Evolutionary conservation across 2,113 vertebrate genomes (phyloP).

Genomic region (Morone saxatilis): DNA sequence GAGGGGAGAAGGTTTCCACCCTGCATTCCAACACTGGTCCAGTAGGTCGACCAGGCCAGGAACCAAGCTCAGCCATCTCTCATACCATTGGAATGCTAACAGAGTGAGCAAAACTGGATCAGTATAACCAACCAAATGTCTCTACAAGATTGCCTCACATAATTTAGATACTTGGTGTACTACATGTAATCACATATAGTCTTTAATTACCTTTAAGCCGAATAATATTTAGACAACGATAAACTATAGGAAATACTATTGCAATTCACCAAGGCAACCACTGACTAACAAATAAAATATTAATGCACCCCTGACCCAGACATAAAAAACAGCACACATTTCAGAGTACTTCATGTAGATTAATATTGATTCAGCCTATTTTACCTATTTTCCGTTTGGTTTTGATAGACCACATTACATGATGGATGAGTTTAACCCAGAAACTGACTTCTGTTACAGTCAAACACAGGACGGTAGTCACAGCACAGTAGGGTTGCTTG

Average conservation of each 20-base stretch:
- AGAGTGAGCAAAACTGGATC: slow-evolving; percentile 14
- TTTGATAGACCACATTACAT: slow-evolving; percentile 36
- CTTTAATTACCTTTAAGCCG: neutral
- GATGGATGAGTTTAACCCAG: slow-evolving; percentile 61
- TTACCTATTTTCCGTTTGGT: slow-evolving; percentile 18
- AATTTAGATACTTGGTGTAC: slow-evolving; percentile 9
- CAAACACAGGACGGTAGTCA: slow-evolving; percentile 1
- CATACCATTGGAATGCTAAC: slow-evolving; percentile 59
- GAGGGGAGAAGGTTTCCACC: slow-evolving; percentile 16
- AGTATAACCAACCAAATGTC: slow-evolving; percentile 10
- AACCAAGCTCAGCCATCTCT: slow-evolving; percentile 54
- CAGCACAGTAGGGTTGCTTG: slow-evolving; percentile 49
- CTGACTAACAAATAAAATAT: neutral
- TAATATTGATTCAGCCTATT: slow-evolving; percentile 15
- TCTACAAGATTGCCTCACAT: neutral
- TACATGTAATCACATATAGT: slow-evolving; percentile 17
- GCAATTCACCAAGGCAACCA: slow-evolving; percentile 1
- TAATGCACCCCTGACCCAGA: neutral
- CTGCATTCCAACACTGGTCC: slow-evolving; percentile 61
- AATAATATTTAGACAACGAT: neutral
- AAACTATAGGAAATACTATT: neutral
- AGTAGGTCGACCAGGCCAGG: slow-evolving; percentile 36
- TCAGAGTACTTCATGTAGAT: neutral
- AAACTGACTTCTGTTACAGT: slow-evolving; percentile 51
- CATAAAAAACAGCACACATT: neutral